Evolutionary conservation across 2,113 vertebrate genomes (phyloP), one percentile per base, ranked within the genome.

Genomic region (Puntigrus tetrazona): DNA sequence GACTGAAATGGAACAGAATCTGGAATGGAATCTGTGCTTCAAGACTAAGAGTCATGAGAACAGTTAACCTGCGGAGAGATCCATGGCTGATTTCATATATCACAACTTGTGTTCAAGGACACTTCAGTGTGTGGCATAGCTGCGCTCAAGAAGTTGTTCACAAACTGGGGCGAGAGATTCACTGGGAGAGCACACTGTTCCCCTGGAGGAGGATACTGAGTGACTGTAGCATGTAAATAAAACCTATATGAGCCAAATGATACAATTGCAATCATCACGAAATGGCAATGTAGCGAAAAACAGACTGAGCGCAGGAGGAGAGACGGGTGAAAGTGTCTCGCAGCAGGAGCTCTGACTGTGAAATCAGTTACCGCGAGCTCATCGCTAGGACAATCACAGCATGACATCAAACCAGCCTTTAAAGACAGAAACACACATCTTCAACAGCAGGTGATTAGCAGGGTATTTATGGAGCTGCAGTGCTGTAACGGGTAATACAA

Each of bases 351-450:
- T 72, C 78, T 78, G 29, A 8, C 31, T 73, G 74, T 72, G 81
- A 20, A 80, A 87, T 79, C 22, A 78, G 55, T 63, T 57, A 79
- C 20, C 22, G 34, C 63, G 41, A 87, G 67, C 74, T 85, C 78
- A 85, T 50, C 65, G 36, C 14, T 67, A 55, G 50, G 52, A 45
- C 8, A 61, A 65, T 73, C 63, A 85, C 31, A 65, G 63, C 38
- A 27, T 47, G 79, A 34, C 65, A 82, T 45, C 55, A 52, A 61
- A 82, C 65, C 63, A 29, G 69, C 25, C 41, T 85, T 85, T 59
- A 67, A 65, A 31, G 29, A 78, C 27, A 78, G 9, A 78, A 29
- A 55, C 36, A 59, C 47, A 69, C 20, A 31, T 57, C 45, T 82
- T 57, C 25, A 73, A 69, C 69, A 80, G 20, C n/a, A 77, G 20